Base-by-base conservation (phyloP, 1,140 invertebrate genomes). In the Pseudomyrmex flavicornis region DNA sequence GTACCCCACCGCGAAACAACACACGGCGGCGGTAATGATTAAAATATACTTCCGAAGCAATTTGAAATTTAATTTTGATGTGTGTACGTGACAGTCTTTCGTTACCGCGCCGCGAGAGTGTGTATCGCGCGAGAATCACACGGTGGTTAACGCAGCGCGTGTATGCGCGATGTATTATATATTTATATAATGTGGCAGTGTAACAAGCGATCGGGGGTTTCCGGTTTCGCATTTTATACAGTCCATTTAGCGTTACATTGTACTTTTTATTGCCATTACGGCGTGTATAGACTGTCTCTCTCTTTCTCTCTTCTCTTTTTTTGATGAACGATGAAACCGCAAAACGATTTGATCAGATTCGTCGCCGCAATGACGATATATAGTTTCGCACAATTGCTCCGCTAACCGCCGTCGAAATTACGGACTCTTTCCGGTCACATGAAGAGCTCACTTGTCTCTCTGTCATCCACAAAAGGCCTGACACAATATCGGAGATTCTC, bases 371-470 rank as follows among this genome's bases (percentile, higher is more conserved):
- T 79, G 76, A 35, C 65, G 76, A 79, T 79, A 35, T 35, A 79
- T 65, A 79, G 76, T 59, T 70, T 77, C 65, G 54, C 65, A 70
- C 76, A 80, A 80, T 80, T 80, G 76, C 76, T 80, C 76, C 76
- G 66, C 66, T 80, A 80, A 80, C 76, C 76, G 66, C 66, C 46
- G 46, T 26, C 56, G 76, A 80, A 80, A 80, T 80, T 80, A 80
- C 76, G 59, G 20, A 80, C 54, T 80, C 66, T 80, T 35, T 35
- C 35, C 76, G 44, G 44, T n/a, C 65, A 35, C 35, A 70, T 79
- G 76, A 79, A 70, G 66, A 79, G 76, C 75, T 70, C 76, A 72
- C 76, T 80, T 80, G 76, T 80, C 76, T 80, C 72, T 70, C 52
- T 72, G 66, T 46, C 66, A 66, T 80, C 1, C 54, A 80, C 76